Base-by-base conservation (phyloP, 2,113 vertebrate species). In the Forbesichthys papilliferus region DNA sequence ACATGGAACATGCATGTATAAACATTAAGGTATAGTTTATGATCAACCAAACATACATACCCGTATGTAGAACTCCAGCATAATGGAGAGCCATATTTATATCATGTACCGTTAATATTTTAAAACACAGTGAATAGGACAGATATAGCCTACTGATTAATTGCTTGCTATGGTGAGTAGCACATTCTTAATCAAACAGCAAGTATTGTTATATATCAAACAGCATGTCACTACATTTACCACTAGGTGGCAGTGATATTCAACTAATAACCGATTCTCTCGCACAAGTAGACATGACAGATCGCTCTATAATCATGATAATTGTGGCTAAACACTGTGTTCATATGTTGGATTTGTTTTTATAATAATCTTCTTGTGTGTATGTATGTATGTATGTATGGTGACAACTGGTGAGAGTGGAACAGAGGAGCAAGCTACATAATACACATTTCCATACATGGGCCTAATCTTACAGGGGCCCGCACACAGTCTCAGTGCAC, bases 201-300 rank as follows among this genome's bases (percentile, higher is more conserved):
- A 69, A 20, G 20, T 16, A 16, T 16, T 16, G 16, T 20, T 20
- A 20, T 20, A 20, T 20, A 20, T 20, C 9, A 54, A 1, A 46
- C 12, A 11, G 47, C 63, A 69, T 18, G 79, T 16, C 55, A 64
- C 48, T 8, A 53, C 1, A 14, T 49, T 59, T 51, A 9, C 79
- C 72, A 74, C 77, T 75, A 47, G 71, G 71, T 75, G 14, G 76
- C 76, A 83, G 67, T 72, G 75, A 68, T 67, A 57, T 27, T 58
- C 55, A 33, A 33, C 20, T 20, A 20, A 42, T 42, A 42, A 42
- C 3, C 36, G 7, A 42, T 6, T 42, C 27, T 27, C 27, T 27
- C 27, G 27, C 27, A 27, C 27, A 27, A 27, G 27, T 27, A 27
- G 27, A 27, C 1, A 27, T 27, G 27, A 27, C 27, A 13, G 11